phyloP scores from a whole-genome alignment of 1,140 invertebrate genomes.

The Nephotettix cincticeps region DNA sequence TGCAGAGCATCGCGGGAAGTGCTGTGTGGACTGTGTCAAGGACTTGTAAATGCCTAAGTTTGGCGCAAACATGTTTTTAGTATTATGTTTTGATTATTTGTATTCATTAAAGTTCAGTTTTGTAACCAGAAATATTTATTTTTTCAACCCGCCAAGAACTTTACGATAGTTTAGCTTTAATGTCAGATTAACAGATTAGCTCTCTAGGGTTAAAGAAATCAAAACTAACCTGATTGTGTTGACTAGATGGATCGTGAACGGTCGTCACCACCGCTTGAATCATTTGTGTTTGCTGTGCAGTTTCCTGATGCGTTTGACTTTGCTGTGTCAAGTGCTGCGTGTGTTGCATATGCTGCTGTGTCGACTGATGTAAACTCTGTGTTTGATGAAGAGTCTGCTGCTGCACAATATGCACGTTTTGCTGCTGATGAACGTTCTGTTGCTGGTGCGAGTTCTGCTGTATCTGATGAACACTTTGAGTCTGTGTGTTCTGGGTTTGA shows the following conservation, averaged over 20 bases:
- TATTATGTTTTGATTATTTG: no score
- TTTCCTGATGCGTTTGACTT: slow-evolving; percentile 6
- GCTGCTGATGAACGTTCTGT: slow-evolving; percentile 33
- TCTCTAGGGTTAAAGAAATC: no score
- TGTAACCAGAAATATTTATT: no score
- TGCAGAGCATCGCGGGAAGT: no score
- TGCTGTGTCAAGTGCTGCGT: slow-evolving; percentile 13
- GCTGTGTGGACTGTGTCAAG: no score
- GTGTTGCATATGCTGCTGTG: slow-evolving; percentile 12
- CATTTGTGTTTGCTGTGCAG: slow-evolving; percentile 26
- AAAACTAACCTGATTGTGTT: slow-evolving; percentile 27
- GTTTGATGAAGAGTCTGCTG: background rate
- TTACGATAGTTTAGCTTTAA: no score
- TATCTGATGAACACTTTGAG: background rate
- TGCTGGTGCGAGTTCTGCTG: slow-evolving; percentile 41
- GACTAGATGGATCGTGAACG: slow-evolving; percentile 7
- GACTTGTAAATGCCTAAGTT: no score
- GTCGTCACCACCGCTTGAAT: slow-evolving; percentile 26
- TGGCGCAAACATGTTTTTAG: no score
- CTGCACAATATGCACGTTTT: background rate
- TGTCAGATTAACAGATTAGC: no score
- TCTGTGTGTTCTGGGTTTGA: slow-evolving; percentile 42
- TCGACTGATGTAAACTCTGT: slow-evolving; percentile 13
- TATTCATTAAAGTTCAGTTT: no score
- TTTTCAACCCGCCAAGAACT: no score